phyloP scores from a whole-genome alignment of 2,797 vertebrate species.

The Emydoidea blandingii region DNA sequence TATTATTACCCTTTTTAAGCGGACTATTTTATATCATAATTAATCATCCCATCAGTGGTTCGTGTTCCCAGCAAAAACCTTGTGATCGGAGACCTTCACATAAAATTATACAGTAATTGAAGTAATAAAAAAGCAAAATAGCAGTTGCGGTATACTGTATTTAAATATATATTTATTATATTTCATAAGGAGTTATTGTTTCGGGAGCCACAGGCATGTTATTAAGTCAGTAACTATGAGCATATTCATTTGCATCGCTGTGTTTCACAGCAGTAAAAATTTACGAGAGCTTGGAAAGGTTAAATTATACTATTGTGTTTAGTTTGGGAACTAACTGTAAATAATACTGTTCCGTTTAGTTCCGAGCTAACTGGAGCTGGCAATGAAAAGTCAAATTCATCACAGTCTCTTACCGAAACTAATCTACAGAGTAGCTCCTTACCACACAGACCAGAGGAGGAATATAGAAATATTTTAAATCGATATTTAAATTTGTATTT shows the following conservation, averaged over 20 bases:
- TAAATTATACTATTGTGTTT: conserved; percentile 86
- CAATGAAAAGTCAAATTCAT: conserved; percentile 76
- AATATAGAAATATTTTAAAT: not conserved
- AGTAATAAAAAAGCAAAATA: conserved; percentile 82
- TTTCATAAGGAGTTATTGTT: conserved; percentile 86
- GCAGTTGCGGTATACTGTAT: conserved; percentile 80
- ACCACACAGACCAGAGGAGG: not conserved
- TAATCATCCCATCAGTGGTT: conserved; percentile 85
- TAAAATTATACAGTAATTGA: conserved; percentile 84
- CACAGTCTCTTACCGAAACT: not conserved
- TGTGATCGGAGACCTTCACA: conserved; percentile 78
- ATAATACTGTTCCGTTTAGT: conserved; percentile 72
- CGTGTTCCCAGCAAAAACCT: conserved; percentile 70
- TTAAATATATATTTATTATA: conserved; percentile 86
- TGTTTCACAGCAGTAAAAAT: conserved; percentile 84
- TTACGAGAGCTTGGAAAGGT: conserved; percentile 85
- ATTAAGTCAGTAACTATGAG: conserved; percentile 78
- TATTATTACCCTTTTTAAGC: conserved; percentile 69
- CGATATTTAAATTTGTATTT: not conserved
- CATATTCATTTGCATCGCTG: conserved; percentile 78
- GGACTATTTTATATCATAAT: conserved; percentile 89
- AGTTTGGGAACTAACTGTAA: conserved; percentile 81
- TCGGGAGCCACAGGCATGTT: conserved; percentile 80
- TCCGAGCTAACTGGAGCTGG: conserved; percentile 30
- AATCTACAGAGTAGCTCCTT: not conserved